Conservation (phyloP, 2,113 vertebrate species). For the Uria lomvia region DNA sequence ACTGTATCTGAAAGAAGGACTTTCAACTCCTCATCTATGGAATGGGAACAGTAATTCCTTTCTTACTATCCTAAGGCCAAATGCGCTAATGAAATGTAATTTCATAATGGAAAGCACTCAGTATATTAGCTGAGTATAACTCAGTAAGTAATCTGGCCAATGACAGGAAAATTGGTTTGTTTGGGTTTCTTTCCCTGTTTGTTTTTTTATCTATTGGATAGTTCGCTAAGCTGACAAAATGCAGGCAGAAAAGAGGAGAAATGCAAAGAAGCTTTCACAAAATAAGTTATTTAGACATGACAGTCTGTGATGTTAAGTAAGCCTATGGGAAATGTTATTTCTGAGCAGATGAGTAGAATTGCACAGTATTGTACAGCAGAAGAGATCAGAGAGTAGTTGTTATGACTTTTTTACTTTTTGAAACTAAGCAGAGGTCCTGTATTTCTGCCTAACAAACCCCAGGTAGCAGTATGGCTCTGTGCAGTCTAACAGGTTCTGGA, state of each 20-base stretch:
- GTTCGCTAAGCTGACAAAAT: not conserved
- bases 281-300: not conserved
- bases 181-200: rapidly evolving
- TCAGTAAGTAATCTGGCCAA: not conserved
- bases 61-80: not conserved
- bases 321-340: not conserved
- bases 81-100: not conserved
- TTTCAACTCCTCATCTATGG: not conserved
- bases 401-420: not conserved
- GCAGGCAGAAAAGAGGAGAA: not conserved
- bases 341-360: not conserved
- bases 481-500: not conserved
- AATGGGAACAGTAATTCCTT: not conserved
- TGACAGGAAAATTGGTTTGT: not conserved
- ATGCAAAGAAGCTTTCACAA: not conserved
- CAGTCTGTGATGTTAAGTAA: not conserved
- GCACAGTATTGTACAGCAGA: not conserved
- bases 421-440: not conserved
- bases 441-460: not conserved
- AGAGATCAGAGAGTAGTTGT: not conserved
- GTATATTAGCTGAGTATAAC: not conserved
- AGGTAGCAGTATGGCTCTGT: rapidly evolving
- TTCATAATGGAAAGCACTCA: not conserved
- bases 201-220: not conserved
- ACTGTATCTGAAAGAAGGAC: not conserved